Evolutionary conservation across 1,140 invertebrate species (phyloP).

Genomic region (Papilio helenus): DNA sequence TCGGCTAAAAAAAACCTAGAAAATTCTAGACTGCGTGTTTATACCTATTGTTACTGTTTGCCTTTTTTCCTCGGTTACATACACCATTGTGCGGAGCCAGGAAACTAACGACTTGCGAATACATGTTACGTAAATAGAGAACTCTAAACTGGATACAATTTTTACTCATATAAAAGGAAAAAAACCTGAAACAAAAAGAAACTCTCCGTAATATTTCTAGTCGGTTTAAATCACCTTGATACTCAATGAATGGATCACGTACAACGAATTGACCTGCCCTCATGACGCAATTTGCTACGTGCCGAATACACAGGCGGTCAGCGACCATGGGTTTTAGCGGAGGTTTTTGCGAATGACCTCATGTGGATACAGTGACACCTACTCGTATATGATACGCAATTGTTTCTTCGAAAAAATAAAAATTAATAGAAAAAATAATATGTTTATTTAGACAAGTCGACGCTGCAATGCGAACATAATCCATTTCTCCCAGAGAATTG

Average conservation of each 20-base stretch:
- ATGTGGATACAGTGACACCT: background rate
- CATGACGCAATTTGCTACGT: constrained; percentile 13
- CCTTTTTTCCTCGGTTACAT: constrained; percentile 7
- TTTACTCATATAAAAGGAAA: too few species aligned
- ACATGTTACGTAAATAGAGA: background rate
- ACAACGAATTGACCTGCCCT: constrained; percentile 1
- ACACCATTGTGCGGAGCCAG: background rate
- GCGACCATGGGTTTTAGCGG: background rate
- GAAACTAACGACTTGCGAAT: background rate
- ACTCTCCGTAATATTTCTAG: too few species aligned
- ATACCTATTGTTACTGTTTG: background rate
- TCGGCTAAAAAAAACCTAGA: background rate
- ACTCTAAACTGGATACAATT: background rate
- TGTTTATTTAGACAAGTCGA: too few species aligned
- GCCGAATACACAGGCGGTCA: constrained; percentile 9
- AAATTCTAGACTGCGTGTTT: background rate
- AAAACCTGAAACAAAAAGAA: too few species aligned
- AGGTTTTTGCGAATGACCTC: constrained; percentile 14
- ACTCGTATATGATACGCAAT: background rate
- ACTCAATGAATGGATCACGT: constrained; percentile 14
- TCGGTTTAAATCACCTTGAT: constrained; percentile 10
- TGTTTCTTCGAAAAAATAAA: background rate
- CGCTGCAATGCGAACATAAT: too few species aligned
- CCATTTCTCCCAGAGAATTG: too few species aligned
- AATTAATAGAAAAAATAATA: background rate